Evolutionary conservation across 2,113 vertebrate species (phyloP), one percentile per base, ranked within the genome.

Genomic region (Phaetusa simplex): DNA sequence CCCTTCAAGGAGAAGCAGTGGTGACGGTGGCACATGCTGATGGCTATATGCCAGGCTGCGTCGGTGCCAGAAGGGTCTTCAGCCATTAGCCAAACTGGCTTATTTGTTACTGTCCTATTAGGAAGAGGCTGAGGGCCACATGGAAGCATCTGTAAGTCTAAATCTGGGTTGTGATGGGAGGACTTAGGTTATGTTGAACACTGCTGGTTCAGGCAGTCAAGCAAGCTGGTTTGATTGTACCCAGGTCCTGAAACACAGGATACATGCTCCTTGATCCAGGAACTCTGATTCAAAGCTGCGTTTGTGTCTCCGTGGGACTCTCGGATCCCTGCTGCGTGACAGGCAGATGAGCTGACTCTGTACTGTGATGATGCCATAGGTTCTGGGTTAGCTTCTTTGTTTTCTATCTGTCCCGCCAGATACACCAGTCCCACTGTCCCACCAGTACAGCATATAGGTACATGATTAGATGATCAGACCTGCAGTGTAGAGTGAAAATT

Each of bases 331-430:
- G 64, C 24, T 82, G 11, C 1, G 1, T 23, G 61, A 34, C 32
- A 64, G 32, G 9, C 16, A 71, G 20, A 11, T 45, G 30, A 67
- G n/a, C 32, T 62, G 59, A 24, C 12, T 79, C 34, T 62, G 11
- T 34, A 12, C 43, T 32, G 12, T n/a, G 42, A 24, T 34, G 30
- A 11, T 66, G 64, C 45, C 38, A 56, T 36, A 0, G 0, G 5
- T 45, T 79, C 34, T 79, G 24, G 7, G 17, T 55, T 66, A 89
- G 9, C 11, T 34, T 36, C 3, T 22, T 71, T 59, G 8, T 38
- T 95, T 93, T 64, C 29, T 52, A 1, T 8, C 13, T 71, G n/a
- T 50, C 21, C 23, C 0, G 0, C 13, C 29, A 40, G 40, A 11
- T 40, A 40, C 40, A 40, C 40, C 40, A 40, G 40, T 40, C 40